Base-by-base conservation (phyloP, 2,888 invertebrate genomes). In the Mimas tiliae region DNA sequence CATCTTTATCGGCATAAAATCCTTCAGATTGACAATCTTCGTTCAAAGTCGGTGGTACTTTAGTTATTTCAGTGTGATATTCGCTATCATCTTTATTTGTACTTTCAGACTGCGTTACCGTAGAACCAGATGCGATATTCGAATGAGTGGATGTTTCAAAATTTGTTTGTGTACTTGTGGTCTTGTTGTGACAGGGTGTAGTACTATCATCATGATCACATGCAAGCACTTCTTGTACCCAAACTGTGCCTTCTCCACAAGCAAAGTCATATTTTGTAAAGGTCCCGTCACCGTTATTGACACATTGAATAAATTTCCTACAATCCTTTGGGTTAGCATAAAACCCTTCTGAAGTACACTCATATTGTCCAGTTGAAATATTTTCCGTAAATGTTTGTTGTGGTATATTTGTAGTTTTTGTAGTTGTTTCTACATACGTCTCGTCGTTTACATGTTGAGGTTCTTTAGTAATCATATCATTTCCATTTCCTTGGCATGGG, bases 271-370 rank as follows among this genome's bases (percentile, higher is more conserved):
- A 94, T 76, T 93, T 94, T 0, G 85, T 93, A 66, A 84, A 94
- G 21, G 88, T 89, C 38, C 90, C 90, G 19, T 90, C 85, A 0
- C 90, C 94, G 67, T 93, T 90, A 63, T 86, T 83, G 0, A 95
- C 95, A 80, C 97, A 97, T 68, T 97, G 94, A 81, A 96, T 96
- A 88, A 97, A 97, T 79, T 96, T 96, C 64, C 92, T 95, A 76
- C 97, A 97, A 80, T 97, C 94, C 65, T 91, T 88, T 21, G 94
- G 90, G 86, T 97, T 95, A 33, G 95, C 94, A 82, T 95, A 95
- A 84, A 96, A 97, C 68, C 97, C 97, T 83, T 96, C 96, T 71
- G 88, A 85, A 27, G 83, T 86, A 81, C 96, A 96, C 67, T 76
- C 64, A 48, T 71, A 74, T 64, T 68, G 71, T 19, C 63, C 67